Percentiles rank a stretch among this genome's conserved stretches.
Conservation (phyloP, 2,797 vertebrate species). For the Clamator glandarius region DNA sequence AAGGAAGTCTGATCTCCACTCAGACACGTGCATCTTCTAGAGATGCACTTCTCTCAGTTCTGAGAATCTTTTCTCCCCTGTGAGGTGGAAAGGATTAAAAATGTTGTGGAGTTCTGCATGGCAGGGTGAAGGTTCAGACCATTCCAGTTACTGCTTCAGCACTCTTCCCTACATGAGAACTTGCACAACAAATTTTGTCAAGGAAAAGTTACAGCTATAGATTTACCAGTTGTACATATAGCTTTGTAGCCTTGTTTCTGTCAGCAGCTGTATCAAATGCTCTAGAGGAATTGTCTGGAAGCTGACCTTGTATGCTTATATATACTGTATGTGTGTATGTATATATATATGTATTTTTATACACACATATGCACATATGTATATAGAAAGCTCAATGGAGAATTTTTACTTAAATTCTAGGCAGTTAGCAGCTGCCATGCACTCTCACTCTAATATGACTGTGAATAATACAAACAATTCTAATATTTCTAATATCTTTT, state of each 20-base stretch:
- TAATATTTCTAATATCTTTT: slow-evolving; percentile 21
- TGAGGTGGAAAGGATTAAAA: not conserved
- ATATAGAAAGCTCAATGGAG: not conserved
- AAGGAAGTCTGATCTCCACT: not conserved
- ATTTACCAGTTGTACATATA: not conserved
- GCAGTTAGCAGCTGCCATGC: not conserved
- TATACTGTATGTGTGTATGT: not conserved
- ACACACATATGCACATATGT: not conserved
- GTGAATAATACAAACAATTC: not conserved
- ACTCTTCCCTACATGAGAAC: not conserved
- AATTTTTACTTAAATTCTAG: not conserved
- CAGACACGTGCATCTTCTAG: not conserved
- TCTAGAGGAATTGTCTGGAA: not conserved
- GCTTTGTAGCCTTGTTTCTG: not conserved
- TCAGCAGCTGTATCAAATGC: not conserved
- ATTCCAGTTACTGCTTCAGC: not conserved
- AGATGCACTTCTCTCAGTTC: not conserved
- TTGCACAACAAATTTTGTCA: not conserved
- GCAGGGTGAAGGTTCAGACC: not conserved
- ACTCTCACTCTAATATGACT: not conserved
- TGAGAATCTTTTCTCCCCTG: not conserved
- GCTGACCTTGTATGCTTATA: not conserved
- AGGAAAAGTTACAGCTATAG: not conserved
- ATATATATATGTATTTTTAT: not conserved
- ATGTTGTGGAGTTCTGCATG: not conserved